A percentile compares a stretch with the other conserved stretches of the same genome.
Evolutionary conservation across 2,888 invertebrate species (phyloP).

Genomic region (Mythimna ferrago): DNA sequence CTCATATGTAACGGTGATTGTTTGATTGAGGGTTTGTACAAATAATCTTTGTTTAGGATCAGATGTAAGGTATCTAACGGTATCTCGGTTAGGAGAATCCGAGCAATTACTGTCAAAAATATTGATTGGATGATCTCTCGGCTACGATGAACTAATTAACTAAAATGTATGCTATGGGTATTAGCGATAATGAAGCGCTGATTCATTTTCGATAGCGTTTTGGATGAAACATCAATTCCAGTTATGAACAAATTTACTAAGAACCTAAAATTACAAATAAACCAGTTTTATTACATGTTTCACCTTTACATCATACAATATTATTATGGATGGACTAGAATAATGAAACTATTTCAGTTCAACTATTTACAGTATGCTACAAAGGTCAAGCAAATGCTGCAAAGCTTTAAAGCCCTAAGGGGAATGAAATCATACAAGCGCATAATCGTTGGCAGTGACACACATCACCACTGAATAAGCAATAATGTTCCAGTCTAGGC

Average conservation of each 20-base stretch:
- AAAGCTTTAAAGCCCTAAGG: conserved; percentile 74
- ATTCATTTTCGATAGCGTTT: conserved; percentile 19
- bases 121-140: background rate
- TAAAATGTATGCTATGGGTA: background rate
- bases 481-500: conserved; percentile 77
- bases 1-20: conserved; percentile 69
- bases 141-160: conserved; percentile 6
- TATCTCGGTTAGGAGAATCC: conserved; percentile 65
- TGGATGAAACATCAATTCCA: background rate
- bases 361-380: conserved; percentile 47
- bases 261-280: conserved; percentile 1
- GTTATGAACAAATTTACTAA: conserved; percentile 5
- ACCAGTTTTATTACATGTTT: background rate
- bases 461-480: conserved; percentile 80
- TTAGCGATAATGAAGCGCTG: conserved; percentile 6
- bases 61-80: conserved; percentile 69
- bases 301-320: background rate
- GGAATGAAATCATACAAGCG: conserved; percentile 79
- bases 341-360: conserved; percentile 37
- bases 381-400: conserved; percentile 67
- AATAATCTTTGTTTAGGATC: conserved; percentile 69
- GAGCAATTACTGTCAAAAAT: background rate
- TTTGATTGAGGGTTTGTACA: conserved; percentile 68
- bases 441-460: conserved; percentile 86
- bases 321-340: background rate